These are phyloP conservation scores for Idris sp. DNA, from an alignment of 1,140 invertebrate genomes.

Conservation along the genomic window DNA sequence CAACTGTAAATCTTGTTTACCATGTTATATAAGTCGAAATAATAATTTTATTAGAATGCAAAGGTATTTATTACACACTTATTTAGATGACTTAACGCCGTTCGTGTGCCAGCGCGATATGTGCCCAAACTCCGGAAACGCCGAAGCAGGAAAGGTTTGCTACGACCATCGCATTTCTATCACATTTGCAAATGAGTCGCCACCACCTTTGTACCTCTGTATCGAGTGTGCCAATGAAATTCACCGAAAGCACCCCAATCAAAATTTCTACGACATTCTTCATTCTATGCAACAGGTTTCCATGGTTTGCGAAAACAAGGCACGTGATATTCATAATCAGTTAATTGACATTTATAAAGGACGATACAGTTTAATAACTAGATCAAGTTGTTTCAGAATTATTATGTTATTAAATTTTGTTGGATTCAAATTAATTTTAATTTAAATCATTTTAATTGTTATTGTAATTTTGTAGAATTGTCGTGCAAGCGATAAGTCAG, in stretches of 20 bases:
- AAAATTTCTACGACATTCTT: conserved; percentile 93
- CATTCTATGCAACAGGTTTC: conserved; percentile 97
- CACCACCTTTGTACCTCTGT: conserved; percentile 96
- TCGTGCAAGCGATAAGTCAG: conserved; percentile 93
- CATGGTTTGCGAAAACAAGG: conserved; percentile 98
- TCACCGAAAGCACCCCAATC: conserved; percentile 88
- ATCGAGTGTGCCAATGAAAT: conserved; percentile 97
- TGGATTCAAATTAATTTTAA: too few species aligned
- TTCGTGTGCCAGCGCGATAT: conserved; percentile 91
- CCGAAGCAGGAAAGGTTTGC: conserved; percentile 94
- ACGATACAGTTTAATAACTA: conserved; percentile 12
- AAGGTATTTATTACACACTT: too few species aligned
- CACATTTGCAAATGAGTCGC: conserved; percentile 88
- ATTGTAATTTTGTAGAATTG: conserved; percentile 85
- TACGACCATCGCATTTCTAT: conserved; percentile 92
- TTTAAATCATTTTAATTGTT: too few species aligned
- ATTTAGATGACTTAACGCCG: conserved; percentile 83
- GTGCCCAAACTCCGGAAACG: conserved; percentile 89
- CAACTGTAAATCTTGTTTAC: too few species aligned
- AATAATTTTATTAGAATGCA: too few species aligned
- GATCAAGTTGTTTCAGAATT: conserved; percentile 7
- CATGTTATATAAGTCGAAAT: too few species aligned
- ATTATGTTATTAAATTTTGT: background rate
- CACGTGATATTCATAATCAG: conserved; percentile 70
- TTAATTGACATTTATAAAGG: conserved; percentile 25